phyloP scores from a whole-genome alignment of 2,888 invertebrate species.

The Germaria angustata region DNA sequence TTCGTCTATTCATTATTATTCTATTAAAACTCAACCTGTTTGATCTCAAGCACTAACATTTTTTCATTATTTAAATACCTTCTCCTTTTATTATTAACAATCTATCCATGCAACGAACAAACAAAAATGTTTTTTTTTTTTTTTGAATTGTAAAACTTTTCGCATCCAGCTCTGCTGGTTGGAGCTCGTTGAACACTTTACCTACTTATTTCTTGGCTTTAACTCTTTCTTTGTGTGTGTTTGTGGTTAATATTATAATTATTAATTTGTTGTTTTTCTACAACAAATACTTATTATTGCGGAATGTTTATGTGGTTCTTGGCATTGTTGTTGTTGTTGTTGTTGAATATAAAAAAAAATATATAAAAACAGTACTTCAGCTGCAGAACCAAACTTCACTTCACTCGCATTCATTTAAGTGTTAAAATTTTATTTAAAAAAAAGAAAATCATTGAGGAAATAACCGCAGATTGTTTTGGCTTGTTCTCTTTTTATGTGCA shows the following conservation, averaged over 20 bases:
- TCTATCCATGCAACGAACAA: too few species aligned
- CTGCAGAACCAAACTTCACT: conserved; percentile 45
- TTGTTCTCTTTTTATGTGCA: background rate
- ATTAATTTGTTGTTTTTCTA: background rate
- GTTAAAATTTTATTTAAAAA: conserved; percentile 46
- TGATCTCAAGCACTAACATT: too few species aligned
- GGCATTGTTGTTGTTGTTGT: conserved; percentile 32
- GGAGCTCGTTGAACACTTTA: conserved; percentile 45
- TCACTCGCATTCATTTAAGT: conserved; percentile 61
- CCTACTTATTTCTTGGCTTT: conserved; percentile 53
- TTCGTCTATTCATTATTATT: conserved; percentile 38
- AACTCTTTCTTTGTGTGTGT: conserved; percentile 8
- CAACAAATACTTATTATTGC: conserved; percentile 31
- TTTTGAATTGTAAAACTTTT: background rate
- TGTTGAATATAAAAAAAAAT: conserved; percentile 28
- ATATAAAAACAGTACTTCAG: background rate
- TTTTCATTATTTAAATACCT: too few species aligned
- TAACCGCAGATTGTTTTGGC: conserved; percentile 56
- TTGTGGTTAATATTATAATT: background rate
- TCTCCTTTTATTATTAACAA: too few species aligned
- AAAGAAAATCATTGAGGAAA: conserved; percentile 25
- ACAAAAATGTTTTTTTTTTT: background rate
- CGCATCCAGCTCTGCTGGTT: background rate
- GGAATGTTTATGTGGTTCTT: conserved; percentile 35
- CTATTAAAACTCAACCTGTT: conserved; percentile 41